Percentiles rank a stretch among this genome's conserved stretches.
Evolutionary conservation across 2,113 vertebrate species (phyloP).

Genomic region (Bubalus kerabau): DNA sequence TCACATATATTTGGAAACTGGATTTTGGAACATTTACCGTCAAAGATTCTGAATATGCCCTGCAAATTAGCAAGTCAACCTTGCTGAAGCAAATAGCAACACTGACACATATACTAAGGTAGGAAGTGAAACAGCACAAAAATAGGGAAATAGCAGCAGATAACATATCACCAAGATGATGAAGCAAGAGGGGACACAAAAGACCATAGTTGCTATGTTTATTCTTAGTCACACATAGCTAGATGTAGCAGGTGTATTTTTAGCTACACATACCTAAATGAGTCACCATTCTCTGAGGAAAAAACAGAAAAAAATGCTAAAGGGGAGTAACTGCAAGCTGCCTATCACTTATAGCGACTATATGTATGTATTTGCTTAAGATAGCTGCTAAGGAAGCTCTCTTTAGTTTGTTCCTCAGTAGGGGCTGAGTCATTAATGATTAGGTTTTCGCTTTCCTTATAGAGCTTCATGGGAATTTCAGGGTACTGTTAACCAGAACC

Average conservation of each 20-base stretch:
- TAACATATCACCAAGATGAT: neutral
- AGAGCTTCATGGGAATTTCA: neutral
- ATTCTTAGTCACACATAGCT: neutral
- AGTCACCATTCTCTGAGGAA: constrained; percentile 15
- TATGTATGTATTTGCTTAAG: constrained; percentile 12
- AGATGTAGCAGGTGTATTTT: neutral
- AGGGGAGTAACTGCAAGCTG: neutral
- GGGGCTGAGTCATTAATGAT: constrained; percentile 18
- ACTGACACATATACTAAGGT: neutral
- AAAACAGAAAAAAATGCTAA: neutral
- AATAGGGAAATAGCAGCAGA: neutral
- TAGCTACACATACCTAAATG: neutral
- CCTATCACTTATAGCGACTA: neutral
- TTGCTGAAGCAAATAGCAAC: neutral
- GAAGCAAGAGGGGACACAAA: neutral
- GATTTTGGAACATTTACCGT: neutral
- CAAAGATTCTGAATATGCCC: neutral
- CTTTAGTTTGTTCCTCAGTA: constrained; percentile 1
- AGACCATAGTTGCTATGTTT: neutral
- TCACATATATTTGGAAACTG: neutral
- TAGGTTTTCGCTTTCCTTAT: neutral
- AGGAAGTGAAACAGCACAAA: neutral
- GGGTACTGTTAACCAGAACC: neutral
- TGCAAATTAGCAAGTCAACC: neutral
- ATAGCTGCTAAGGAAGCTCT: neutral